Conservation (phyloP, 2,888 invertebrate genomes). For the Plagiodera versicolora region DNA sequence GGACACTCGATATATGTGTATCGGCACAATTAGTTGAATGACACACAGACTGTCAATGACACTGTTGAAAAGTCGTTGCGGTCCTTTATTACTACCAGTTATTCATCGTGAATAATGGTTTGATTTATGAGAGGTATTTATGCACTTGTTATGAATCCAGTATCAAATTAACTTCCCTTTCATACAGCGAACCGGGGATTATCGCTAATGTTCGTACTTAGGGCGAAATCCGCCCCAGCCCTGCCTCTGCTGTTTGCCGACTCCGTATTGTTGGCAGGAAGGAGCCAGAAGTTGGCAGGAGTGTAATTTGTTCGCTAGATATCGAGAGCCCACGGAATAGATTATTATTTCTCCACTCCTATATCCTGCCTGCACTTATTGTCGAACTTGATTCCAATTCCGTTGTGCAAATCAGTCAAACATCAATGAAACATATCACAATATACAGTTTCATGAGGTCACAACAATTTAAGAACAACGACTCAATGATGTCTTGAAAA, state of each 20-base stretch:
- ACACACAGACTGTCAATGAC: slow-evolving; percentile 1
- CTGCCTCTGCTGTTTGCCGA: slow-evolving; percentile 9
- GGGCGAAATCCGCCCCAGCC: background rate
- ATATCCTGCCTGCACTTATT: too few species aligned
- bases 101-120: slow-evolving; percentile 42
- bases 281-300: background rate
- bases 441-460: too few species aligned
- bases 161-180: slow-evolving; percentile 45
- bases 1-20: background rate
- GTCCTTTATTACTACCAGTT: slow-evolving; percentile 23
- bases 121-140: slow-evolving; percentile 50
- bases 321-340: too few species aligned
- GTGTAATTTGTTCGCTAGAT: background rate
- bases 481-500: too few species aligned
- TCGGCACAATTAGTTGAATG: background rate
- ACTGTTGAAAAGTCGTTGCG: slow-evolving; percentile 11
- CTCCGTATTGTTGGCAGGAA: background rate
- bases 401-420: too few species aligned
- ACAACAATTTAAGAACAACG: too few species aligned
- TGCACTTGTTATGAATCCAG: slow-evolving; percentile 50
- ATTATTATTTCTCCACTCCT: too few species aligned
- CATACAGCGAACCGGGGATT: slow-evolving; percentile 26
- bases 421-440: too few species aligned
- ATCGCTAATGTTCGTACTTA: slow-evolving; percentile 19
- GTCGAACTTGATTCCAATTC: too few species aligned